A percentile compares a stretch with the other conserved stretches of the same genome.
phyloP scores from a whole-genome alignment of 2,888 invertebrate genomes.

The Gymnoscelis rufifasciata region DNA sequence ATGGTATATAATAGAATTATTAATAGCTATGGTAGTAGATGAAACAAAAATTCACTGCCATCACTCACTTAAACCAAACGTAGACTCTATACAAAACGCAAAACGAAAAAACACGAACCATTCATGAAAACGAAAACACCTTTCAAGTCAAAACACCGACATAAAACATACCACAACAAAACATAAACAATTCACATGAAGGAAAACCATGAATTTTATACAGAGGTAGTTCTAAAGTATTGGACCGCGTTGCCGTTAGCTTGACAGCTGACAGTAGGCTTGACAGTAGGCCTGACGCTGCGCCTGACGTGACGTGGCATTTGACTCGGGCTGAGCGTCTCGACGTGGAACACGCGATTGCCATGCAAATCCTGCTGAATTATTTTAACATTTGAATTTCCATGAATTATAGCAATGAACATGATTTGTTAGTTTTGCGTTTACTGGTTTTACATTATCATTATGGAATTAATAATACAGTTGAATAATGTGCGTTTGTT shows the following conservation, averaged over 20 bases:
- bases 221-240: conserved; percentile 13
- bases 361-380: conserved; percentile 4
- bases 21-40: too few species aligned
- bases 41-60: too few species aligned
- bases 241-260: conserved; percentile 9
- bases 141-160: neutral
- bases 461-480: too few species aligned
- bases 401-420: neutral
- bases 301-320: conserved; percentile 53
- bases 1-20: too few species aligned
- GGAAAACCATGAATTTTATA: conserved; percentile 12
- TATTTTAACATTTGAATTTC: conserved; percentile 2
- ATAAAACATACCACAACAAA: neutral
- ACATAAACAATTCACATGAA: conserved; percentile 5
- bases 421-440: neutral
- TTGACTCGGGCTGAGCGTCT: conserved; percentile 48
- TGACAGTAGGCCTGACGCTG: conserved; percentile 48
- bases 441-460: too few species aligned
- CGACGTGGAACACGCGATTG: conserved; percentile 49
- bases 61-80: too few species aligned
- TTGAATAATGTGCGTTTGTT: too few species aligned
- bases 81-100: too few species aligned
- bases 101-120: too few species aligned
- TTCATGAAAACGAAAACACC: too few species aligned
- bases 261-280: conserved; percentile 9